Percentiles rank a stretch among this genome's conserved stretches.
Conservation (phyloP, 2,113 vertebrate species). For the Microtus pennsylvanicus region DNA sequence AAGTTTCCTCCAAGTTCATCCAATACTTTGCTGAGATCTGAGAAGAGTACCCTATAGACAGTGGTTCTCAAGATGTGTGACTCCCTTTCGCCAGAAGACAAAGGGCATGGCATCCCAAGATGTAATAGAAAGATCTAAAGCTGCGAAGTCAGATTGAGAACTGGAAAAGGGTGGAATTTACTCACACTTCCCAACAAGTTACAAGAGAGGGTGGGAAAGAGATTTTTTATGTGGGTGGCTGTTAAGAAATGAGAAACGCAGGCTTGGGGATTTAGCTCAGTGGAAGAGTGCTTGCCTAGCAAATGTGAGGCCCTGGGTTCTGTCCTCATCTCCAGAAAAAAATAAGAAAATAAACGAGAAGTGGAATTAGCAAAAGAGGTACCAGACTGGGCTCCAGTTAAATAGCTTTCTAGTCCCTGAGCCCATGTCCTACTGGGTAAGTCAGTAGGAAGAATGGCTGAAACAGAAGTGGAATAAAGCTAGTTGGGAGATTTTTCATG, state of each 20-base stretch:
- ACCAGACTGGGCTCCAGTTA: not conserved
- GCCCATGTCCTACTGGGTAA: not conserved
- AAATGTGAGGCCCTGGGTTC: too few relatives aligned
- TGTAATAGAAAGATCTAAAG: not conserved
- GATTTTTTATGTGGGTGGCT: not conserved
- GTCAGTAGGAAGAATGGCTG: not conserved
- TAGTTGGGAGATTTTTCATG: not conserved
- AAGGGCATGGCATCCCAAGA: not conserved
- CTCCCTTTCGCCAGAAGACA: fast-evolving
- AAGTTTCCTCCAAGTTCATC: not conserved
- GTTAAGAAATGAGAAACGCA: not conserved
- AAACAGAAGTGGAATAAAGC: too few relatives aligned
- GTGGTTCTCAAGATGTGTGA: not conserved
- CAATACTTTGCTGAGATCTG: not conserved
- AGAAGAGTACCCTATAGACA: not conserved
- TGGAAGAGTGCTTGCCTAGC: too few relatives aligned
- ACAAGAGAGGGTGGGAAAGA: not conserved
- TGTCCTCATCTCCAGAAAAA: too few relatives aligned
- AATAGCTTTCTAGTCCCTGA: not conserved
- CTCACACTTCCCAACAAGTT: not conserved
- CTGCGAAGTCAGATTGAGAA: not conserved
- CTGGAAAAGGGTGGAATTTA: not conserved
- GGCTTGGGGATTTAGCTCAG: too few relatives aligned
- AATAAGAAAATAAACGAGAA: not conserved
- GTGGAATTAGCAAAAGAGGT: not conserved